Percentiles rank a stretch among this genome's conserved stretches.
These are phyloP conservation scores for Pterophyllum scalare DNA, from an alignment of 2,113 vertebrate genomes.

Conservation along the genomic window DNA sequence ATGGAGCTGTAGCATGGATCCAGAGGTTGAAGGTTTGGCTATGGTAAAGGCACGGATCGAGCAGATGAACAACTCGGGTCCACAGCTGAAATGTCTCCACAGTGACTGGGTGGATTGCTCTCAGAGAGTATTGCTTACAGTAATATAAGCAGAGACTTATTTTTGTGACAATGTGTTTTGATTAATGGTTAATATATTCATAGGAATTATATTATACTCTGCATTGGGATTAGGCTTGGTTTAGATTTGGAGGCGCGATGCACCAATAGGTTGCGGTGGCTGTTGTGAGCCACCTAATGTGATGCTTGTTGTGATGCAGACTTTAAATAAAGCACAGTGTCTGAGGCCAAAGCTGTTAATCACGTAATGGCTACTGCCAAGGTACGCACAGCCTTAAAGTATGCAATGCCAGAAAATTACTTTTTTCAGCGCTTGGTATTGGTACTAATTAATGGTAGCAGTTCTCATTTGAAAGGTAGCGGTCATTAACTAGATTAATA, in stretches of 20 bases:
- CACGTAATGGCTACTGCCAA: background rate
- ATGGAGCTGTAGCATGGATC: background rate
- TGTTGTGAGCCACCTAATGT: background rate
- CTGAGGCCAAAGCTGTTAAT: background rate
- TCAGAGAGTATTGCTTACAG: background rate
- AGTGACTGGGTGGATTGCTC: background rate
- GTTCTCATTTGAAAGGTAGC: constrained; percentile 26
- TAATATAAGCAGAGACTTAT: background rate
- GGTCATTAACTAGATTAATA: constrained; percentile 39
- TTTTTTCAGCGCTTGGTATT: background rate
- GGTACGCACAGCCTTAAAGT: background rate
- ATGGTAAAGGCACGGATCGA: background rate
- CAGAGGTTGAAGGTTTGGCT: background rate
- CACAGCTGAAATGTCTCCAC: background rate
- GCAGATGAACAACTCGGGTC: background rate
- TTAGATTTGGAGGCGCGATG: background rate
- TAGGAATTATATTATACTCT: background rate
- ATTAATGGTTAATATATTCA: background rate
- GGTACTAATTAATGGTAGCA: background rate
- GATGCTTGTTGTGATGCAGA: background rate
- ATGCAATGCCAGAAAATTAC: background rate
- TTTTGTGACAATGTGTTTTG: background rate
- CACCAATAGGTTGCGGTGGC: background rate
- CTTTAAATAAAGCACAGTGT: background rate
- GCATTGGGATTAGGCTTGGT: background rate